These are phyloP conservation scores for Orthosia cruda DNA, from an alignment of 2,888 invertebrate species.

Conservation along the genomic window DNA sequence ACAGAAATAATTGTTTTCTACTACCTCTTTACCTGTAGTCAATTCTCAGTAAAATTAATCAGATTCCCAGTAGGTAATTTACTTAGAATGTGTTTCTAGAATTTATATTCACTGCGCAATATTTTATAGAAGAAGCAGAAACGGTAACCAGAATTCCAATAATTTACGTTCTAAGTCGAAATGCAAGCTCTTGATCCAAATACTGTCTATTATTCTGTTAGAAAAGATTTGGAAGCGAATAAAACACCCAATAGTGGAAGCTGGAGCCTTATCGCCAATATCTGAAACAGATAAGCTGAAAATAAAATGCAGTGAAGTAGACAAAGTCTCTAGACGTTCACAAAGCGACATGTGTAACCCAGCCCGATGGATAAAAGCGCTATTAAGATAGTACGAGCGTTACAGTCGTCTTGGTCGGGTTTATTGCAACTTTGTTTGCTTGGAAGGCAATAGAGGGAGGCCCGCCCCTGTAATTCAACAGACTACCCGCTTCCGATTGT, in stretches of 20 bases:
- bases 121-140: conserved; percentile 16
- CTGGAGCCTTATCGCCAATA: conserved; percentile 61
- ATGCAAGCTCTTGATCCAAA: conserved; percentile 33
- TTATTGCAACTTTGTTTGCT: conserved; percentile 90
- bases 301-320: conserved; percentile 80
- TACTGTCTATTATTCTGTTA: conserved; percentile 43
- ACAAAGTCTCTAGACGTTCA: conserved; percentile 73
- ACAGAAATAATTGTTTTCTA: background rate
- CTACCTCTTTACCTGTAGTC: background rate
- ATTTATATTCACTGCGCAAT: background rate
- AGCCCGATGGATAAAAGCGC: conserved; percentile 83
- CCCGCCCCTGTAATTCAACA: conserved; percentile 81
- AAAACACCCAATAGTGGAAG: conserved; percentile 55
- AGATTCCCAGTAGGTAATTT: background rate
- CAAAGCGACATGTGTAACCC: conserved; percentile 86
- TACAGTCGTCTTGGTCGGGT: conserved; percentile 83
- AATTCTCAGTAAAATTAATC: conserved; percentile 16
- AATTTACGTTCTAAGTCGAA: conserved; percentile 26
- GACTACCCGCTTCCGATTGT: conserved; percentile 85
- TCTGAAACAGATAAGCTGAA: conserved; percentile 69
- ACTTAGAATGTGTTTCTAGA: conserved; percentile 11
- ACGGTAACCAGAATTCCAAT: background rate
- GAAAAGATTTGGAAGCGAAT: conserved; percentile 44
- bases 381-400: conserved; percentile 81
- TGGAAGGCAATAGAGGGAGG: conserved; percentile 82